These are phyloP conservation scores for Sternotherus odoratus DNA, from an alignment of 2,797 vertebrate species.

Conservation along the genomic window DNA sequence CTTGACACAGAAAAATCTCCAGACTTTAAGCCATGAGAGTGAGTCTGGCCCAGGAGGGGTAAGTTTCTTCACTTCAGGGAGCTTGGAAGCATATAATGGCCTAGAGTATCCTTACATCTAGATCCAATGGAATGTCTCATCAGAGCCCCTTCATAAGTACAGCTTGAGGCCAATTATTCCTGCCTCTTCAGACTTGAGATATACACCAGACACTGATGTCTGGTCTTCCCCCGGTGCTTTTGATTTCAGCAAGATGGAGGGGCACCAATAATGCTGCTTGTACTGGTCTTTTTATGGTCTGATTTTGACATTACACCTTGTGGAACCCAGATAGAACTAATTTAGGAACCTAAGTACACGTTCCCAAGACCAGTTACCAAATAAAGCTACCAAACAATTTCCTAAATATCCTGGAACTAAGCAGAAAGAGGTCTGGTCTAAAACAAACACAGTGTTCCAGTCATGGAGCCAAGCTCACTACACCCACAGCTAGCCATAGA, in stretches of 20 bases:
- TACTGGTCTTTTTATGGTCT: neutral
- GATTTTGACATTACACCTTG: neutral
- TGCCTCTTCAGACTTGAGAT: neutral
- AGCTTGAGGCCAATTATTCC: neutral
- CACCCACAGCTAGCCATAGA: rapidly evolving
- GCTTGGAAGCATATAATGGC: neutral
- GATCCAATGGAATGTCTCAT: neutral
- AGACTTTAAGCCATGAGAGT: neutral
- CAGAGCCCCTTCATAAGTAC: neutral
- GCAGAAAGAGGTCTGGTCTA: neutral
- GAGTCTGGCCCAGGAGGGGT: neutral
- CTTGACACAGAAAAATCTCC: neutral
- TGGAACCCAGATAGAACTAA: neutral
- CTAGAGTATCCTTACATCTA: neutral
- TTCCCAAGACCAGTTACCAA: neutral
- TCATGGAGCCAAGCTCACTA: neutral
- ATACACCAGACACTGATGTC: neutral
- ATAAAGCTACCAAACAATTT: neutral
- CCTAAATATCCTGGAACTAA: constrained; percentile 20
- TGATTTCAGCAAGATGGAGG: neutral
- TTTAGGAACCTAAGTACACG: neutral
- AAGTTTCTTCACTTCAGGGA: neutral
- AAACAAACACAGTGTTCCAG: neutral
- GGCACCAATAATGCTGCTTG: neutral
- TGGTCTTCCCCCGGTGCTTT: neutral